Evolutionary conservation across 2,113 vertebrate genomes (phyloP), one percentile per base, ranked within the genome.

Genomic region (Cryptotis parvus): DNA sequence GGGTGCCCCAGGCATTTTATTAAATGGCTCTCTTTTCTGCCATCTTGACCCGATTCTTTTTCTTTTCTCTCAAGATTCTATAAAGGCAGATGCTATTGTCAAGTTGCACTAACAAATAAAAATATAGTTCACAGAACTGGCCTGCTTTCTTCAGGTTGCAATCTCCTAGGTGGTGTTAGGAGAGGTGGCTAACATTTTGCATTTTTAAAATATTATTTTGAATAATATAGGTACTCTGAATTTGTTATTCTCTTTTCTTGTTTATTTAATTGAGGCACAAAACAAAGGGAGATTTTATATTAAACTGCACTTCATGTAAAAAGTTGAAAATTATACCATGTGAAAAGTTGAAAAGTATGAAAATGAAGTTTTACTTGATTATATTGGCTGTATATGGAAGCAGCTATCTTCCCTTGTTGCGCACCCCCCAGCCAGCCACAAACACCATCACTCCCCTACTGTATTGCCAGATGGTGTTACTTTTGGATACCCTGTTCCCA

Each of bases 271-370:
- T 81, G 69, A 80, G 1, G 14, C 12, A 66, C 61, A 70, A 88
- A 39, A 43, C 5, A 93, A 70, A 90, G 43, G 39, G 29, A 90
- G 49, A 78, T 66, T 87, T 87, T 20, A 52, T 27, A 43, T 74
- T 87, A 84, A 92, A 73, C 11, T 41, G 9, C 3, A 29, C 66
- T 66, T 12, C 14, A 49, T 49, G 45, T 14, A 26, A 16, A 65
- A 31, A 16, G 58, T 61, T 24, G 4, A 61, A 61, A 26, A 16
- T 61, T 61, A 6, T 61, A 26, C 15, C 18, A 61, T n/a, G 76
- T 88, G 49, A 65, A 91, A 89, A 37, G 22, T 12, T 18, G 11
- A 33, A 70, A 74, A 24, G 4, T 35, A 29, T 37, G 41, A 61
- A 4, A 78, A 43, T 84, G 29, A 78, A 24, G 70, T 80, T 3